Evolutionary conservation across 2,113 vertebrate species (phyloP), one percentile per base, ranked within the genome.

Genomic region (Peromyscus leucopus): DNA sequence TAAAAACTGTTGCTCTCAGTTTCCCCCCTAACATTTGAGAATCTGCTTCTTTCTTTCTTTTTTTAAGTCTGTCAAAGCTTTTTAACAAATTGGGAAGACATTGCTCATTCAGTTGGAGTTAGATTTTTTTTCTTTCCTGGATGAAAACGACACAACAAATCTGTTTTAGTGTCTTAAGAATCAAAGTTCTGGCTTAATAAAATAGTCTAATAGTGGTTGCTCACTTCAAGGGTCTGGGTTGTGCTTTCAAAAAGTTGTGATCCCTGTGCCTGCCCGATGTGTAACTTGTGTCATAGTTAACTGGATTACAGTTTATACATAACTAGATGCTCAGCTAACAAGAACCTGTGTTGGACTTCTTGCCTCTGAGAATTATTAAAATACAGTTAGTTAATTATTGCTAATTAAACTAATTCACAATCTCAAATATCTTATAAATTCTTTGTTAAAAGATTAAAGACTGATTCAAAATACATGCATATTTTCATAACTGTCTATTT

Each of bases 141-240:
- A 96, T 98, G 85, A 97, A 97, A 96, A 97, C 80, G 96, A 97
- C 97, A 97, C 98, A 98, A 98, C 98, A 98, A 98, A 98, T 98
- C 98, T 98, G 98, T 98, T 98, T 98, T 98, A 93, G 46, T 98
- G 55, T 97, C 84, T 97, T 98, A 97, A 93, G 97, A 97, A 79
- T 96, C 82, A 84, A 75, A 98, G 31, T 90, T 55, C 98, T 98
- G 97, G 96, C 97, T 98, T 98, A 97, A 97, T 97, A 96, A 98
- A 98, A 98, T 97, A 96, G 93, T 97, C 88, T 93, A 97, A 97
- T 96, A 97, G 96, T 39, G 94, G 75, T 96, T 98, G 98, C 93
- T 98, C 98, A 98, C 97, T 98, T 98, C 97, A 97, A 95, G 90
- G 15, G 93, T 59, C 46, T 17, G 78, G 59, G 94, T 92, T 97